Percentiles rank a stretch among this genome's conserved stretches.
These are phyloP conservation scores for Chionomys nivalis DNA, from an alignment of 2,113 vertebrate species.

Conservation along the genomic window DNA sequence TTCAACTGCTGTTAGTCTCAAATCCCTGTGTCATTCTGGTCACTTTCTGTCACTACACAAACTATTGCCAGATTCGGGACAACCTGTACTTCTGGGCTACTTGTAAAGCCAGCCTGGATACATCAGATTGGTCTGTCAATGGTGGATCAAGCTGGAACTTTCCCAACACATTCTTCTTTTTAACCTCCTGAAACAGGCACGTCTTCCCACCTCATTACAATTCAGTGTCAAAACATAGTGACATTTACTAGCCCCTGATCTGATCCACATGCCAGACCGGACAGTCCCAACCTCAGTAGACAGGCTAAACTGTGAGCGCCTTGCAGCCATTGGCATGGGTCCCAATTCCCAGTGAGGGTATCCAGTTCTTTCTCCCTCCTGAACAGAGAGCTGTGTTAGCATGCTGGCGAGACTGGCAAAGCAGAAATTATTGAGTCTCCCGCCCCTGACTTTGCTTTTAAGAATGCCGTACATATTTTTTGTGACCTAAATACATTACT, in stretches of 20 bases:
- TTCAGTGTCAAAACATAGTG: slow-evolving; percentile 71
- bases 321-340: slow-evolving; percentile 45
- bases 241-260: slow-evolving; percentile 69
- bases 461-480: slow-evolving; percentile 68
- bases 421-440: slow-evolving; percentile 45
- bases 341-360: slow-evolving; percentile 66
- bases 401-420: slow-evolving; percentile 28
- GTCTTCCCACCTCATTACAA: slow-evolving; percentile 53
- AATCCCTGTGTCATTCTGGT: neutral
- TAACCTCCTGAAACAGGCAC: slow-evolving; percentile 59
- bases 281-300: slow-evolving; percentile 28
- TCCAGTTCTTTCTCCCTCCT: slow-evolving; percentile 52
- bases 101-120: slow-evolving; percentile 6
- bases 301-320: neutral
- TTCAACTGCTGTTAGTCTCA: neutral
- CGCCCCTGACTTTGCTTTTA: neutral
- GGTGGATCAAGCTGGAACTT: slow-evolving; percentile 16
- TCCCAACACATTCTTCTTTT: slow-evolving; percentile 50
- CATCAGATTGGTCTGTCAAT: slow-evolving; percentile 43
- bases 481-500: slow-evolving; percentile 44
- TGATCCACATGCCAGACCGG: slow-evolving; percentile 59
- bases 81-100: neutral
- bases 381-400: slow-evolving; percentile 53
- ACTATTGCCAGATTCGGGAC: neutral
- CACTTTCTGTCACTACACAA: slow-evolving; percentile 27